These are phyloP conservation scores for Lithobates sylvaticus DNA, from an alignment of 2,797 vertebrate species.

Conservation along the genomic window DNA sequence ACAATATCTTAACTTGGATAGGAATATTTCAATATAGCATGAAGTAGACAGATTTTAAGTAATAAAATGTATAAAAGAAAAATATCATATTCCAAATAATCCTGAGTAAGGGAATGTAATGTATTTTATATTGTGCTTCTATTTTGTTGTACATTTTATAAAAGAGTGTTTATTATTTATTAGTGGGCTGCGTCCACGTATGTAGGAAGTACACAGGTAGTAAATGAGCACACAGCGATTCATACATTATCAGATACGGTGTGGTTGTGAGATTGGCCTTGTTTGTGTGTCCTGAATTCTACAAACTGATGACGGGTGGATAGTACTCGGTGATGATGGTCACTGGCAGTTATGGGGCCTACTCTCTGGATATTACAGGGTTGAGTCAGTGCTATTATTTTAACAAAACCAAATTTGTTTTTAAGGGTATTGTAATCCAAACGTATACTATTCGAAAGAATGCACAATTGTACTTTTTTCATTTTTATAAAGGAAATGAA, in stretches of 20 bases:
- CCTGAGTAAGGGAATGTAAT: slow-evolving; percentile 53
- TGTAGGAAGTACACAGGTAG: not conserved
- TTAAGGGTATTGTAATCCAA: not conserved
- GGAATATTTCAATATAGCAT: not conserved
- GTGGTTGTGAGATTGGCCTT: slow-evolving; percentile 3
- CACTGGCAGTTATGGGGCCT: not conserved
- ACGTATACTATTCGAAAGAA: not conserved
- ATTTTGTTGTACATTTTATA: slow-evolving; percentile 66
- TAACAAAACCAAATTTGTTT: not conserved
- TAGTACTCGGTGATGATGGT: not conserved
- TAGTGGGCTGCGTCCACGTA: slow-evolving; percentile 70
- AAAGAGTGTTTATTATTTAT: slow-evolving; percentile 67
- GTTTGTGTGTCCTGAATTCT: not conserved
- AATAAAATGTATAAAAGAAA: slow-evolving; percentile 57
- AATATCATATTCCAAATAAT: slow-evolving; percentile 49
- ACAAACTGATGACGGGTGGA: too few relatives aligned
- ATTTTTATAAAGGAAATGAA: too few relatives aligned
- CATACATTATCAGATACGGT: not conserved
- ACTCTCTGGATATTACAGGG: not conserved
- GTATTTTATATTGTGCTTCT: slow-evolving; percentile 73
- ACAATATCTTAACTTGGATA: too few relatives aligned
- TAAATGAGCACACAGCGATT: not conserved
- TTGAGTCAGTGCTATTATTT: too few relatives aligned
- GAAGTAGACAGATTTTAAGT: slow-evolving; percentile 46
- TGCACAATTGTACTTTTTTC: too few relatives aligned